phyloP scores from a whole-genome alignment of 2,888 invertebrate species.

The Aporophyla nigra region DNA sequence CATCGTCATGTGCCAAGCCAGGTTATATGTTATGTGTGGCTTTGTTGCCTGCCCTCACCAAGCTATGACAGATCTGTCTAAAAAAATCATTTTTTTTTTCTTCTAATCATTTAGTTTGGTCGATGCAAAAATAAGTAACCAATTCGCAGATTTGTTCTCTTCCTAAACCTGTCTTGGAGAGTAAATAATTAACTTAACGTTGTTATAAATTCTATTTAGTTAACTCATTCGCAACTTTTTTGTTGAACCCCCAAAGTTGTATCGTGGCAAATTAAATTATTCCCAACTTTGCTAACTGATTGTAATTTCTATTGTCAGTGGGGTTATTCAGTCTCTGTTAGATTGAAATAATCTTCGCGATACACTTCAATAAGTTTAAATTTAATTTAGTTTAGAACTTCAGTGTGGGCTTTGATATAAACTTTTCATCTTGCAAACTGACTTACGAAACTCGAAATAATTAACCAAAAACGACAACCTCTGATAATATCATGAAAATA shows the following conservation, averaged over 20 bases:
- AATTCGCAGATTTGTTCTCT: background rate
- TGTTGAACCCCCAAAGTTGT: conserved; percentile 50
- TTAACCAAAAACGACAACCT: conserved; percentile 10
- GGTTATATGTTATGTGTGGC: background rate
- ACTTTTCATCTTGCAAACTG: conserved; percentile 14
- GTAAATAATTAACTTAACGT: conserved; percentile 55
- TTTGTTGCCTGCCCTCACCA: background rate
- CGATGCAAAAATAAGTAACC: background rate
- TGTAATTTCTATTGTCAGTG: conserved; percentile 55
- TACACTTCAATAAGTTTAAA: conserved; percentile 26
- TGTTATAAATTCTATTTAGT: conserved; percentile 53
- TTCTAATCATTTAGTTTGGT: background rate
- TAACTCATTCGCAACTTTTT: conserved; percentile 59
- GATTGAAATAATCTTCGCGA: conserved; percentile 43
- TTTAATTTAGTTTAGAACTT: conserved; percentile 36
- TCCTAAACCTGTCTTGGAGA: conserved; percentile 30
- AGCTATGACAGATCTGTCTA: background rate
- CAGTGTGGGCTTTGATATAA: conserved; percentile 16
- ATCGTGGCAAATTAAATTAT: conserved; percentile 58
- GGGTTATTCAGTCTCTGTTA: conserved; percentile 34
- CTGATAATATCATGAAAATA: background rate
- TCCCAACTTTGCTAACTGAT: conserved; percentile 53
- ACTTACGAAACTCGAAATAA: conserved; percentile 15
- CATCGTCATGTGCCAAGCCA: too few relatives aligned
- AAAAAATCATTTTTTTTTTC: background rate